Conservation (phyloP, 2,797 vertebrate species). For the Telmatherina bonti region DNA sequence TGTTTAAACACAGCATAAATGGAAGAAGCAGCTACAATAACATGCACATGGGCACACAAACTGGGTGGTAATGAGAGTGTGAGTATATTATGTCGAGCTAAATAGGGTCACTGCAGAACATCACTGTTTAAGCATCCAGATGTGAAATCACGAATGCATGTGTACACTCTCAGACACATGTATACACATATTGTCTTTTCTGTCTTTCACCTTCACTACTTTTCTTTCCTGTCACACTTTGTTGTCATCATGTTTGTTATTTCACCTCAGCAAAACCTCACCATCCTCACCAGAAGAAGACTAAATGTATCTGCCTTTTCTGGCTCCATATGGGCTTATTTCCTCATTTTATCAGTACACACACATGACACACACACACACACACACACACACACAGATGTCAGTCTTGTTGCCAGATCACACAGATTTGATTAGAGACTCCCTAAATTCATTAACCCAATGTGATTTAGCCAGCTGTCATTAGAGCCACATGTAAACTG, state of each 20-base stretch:
- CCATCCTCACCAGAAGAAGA: conserved; percentile 38
- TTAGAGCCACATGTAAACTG: conserved; percentile 79
- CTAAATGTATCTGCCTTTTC: conserved; percentile 26
- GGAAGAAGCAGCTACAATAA: conserved; percentile 58
- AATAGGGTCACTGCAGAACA: conserved; percentile 69
- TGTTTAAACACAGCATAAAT: conserved; percentile 79
- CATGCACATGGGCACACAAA: conserved; percentile 20
- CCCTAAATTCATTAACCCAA: conserved; percentile 81
- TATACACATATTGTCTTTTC: conserved; percentile 1
- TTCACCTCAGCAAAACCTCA: conserved; percentile 38
- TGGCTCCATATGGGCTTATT: conserved; percentile 44
- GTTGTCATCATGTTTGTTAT: conserved; percentile 60
- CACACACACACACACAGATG: conserved; percentile 46
- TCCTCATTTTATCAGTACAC: conserved; percentile 47
- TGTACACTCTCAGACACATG: conserved; percentile 43
- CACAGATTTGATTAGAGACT: conserved; percentile 82
- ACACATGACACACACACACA: conserved; percentile 42
- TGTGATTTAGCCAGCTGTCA: conserved; percentile 78
- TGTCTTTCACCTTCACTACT: conserved; percentile 6
- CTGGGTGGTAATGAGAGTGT: conserved; percentile 63
- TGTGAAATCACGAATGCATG: conserved; percentile 64
- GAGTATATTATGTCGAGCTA: conserved; percentile 58
- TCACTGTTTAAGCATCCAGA: conserved; percentile 64
- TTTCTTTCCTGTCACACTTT: conserved; percentile 23
- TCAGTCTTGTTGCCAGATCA: conserved; percentile 77